Conservation (phyloP, 2,888 invertebrate species). For the Blera fallax region DNA sequence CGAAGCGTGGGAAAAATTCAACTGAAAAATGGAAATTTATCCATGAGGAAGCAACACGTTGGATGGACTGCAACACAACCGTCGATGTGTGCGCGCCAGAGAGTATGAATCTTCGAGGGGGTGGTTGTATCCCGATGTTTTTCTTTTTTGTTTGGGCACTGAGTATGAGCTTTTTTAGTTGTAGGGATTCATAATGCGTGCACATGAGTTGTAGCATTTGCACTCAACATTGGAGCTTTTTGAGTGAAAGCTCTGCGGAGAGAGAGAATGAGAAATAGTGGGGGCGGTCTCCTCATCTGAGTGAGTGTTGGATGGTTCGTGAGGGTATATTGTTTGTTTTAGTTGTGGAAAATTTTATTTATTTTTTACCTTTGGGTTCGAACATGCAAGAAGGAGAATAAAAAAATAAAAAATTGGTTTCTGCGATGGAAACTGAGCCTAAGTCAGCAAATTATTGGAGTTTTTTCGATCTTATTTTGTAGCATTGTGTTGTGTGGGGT, state of each 20-base stretch:
- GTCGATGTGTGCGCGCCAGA: constrained; percentile 54
- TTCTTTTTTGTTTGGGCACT: not conserved
- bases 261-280: not conserved
- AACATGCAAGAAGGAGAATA: not conserved
- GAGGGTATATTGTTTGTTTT: constrained; percentile 12
- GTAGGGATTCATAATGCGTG: constrained; percentile 23
- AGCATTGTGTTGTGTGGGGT: not conserved
- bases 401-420: not conserved
- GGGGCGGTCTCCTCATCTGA: not conserved
- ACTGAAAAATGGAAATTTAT: constrained; percentile 73
- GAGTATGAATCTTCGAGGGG: constrained; percentile 60
- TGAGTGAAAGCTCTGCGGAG: constrained; percentile 39
- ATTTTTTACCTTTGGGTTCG: constrained; percentile 5
- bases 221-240: constrained; percentile 46
- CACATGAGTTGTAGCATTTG: constrained; percentile 22
- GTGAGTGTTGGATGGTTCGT: not conserved
- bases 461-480: not conserved
- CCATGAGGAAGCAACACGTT: constrained; percentile 75
- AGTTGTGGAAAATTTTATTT: constrained; percentile 7
- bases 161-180: constrained; percentile 40
- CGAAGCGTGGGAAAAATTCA: constrained; percentile 75
- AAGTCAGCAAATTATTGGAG: constrained; percentile 3
- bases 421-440: not conserved
- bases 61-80: constrained; percentile 71
- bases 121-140: constrained; percentile 18